Base-by-base conservation (phyloP, 2,797 vertebrate species). In the Danio albolineatus region DNA sequence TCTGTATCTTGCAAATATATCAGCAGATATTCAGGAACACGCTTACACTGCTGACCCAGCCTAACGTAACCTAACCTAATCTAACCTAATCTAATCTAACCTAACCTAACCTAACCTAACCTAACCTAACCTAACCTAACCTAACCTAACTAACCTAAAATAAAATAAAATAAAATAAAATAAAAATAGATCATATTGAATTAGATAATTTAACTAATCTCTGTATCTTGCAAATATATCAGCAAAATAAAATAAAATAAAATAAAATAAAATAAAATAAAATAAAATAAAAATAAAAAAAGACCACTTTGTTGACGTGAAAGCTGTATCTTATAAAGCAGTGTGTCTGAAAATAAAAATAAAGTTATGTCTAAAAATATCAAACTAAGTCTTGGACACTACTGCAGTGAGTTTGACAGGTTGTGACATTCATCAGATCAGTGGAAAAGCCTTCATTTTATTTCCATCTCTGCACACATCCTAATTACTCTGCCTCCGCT, bases 401-500 rank as follows among this genome's bases (percentile, higher is more conserved):
- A 28, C 71, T 39, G 48, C 64, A 65, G 43, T 83, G 77, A 80
- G 73, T 84, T 74, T 84, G 81, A 85, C 78, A 74, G 65, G 61
- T 62, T 72, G 64, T 51, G 65, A 44, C 14, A 8, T 60, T 44
- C 13, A 70, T 62, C 67, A 49, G 60, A 70, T 46, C 83, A 83
- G 76, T 36, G 46, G 72, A 72, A 66, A 71, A 74, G 59, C 70
- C 73, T 78, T 19, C 65, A 60, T 65, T 75, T 74, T 57, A 83
- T 72, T 73, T 48, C 44, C 41, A 28, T 74, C 83, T 72, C 60
- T 13, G 79, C 80, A 87, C 69, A 69, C 43, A 5, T 77, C 10
- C 85, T 71, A 82, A 86, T 49, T 72, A 83, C 41, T 84, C 85
- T 90, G 82, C 86, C 84, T 88, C 79, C 85, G 76, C 87, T 90